A percentile compares a stretch with the other conserved stretches of the same genome.
Evolutionary conservation across 2,797 vertebrate species (phyloP).

Genomic region (Vireo griseus): DNA sequence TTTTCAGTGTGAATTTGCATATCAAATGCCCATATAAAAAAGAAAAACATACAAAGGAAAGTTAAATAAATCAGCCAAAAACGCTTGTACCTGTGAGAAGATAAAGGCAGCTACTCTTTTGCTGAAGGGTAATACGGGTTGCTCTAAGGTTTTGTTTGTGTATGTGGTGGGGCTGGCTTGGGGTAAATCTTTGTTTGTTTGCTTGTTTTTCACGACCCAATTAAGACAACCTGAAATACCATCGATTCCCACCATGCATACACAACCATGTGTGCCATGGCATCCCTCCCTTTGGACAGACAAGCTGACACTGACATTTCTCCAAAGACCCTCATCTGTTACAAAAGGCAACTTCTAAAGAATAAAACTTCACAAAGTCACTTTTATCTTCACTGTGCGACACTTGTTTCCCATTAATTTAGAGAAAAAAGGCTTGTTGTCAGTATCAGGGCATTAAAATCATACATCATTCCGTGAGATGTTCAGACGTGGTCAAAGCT

Average conservation of each 20-base stretch:
- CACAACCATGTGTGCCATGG: fast-evolving
- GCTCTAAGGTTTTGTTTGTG: not conserved
- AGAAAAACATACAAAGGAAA: fast-evolving
- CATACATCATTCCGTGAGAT: constrained; percentile 33
- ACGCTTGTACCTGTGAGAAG: not conserved
- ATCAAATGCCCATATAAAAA: not conserved
- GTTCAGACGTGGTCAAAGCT: constrained; percentile 37
- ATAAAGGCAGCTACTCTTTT: not conserved
- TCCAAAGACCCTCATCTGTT: not conserved
- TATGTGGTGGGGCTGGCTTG: not conserved
- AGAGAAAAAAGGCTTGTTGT: constrained; percentile 37
- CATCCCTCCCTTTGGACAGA: not conserved
- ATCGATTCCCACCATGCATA: fast-evolving
- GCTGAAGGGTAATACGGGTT: not conserved
- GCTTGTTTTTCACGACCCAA: not conserved
- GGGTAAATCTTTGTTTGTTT: not conserved
- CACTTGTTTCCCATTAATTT: constrained; percentile 55
- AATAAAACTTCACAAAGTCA: constrained; percentile 45
- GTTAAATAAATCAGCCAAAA: not conserved
- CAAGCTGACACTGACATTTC: not conserved
- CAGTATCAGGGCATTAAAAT: constrained; percentile 36
- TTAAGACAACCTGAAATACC: not conserved
- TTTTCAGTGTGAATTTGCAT: not conserved
- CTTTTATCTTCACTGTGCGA: not conserved
- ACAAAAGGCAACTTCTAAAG: not conserved